These are phyloP conservation scores for Busseola fusca DNA, from an alignment of 2,888 invertebrate genomes.

Conservation along the genomic window DNA sequence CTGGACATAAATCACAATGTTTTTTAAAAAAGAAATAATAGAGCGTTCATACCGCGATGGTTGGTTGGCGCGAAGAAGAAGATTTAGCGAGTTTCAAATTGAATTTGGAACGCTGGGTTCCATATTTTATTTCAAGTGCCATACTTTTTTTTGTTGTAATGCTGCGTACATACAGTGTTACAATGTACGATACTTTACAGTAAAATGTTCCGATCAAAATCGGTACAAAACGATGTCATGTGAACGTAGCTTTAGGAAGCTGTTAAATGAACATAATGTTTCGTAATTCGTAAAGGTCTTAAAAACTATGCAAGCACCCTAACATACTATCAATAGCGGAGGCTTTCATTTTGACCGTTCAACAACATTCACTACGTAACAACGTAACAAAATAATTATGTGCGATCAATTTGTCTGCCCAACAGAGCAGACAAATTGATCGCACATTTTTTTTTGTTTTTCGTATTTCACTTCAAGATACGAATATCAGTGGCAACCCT, in stretches of 20 bases:
- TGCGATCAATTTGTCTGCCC: too few relatives aligned
- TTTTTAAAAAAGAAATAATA: constrained; percentile 83
- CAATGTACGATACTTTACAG: too few relatives aligned
- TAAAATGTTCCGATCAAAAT: neutral
- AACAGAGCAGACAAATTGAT: neutral
- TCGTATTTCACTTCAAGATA: too few relatives aligned
- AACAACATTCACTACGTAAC: too few relatives aligned
- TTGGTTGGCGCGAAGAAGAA: constrained; percentile 67
- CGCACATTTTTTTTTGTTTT: too few relatives aligned
- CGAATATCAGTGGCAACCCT: too few relatives aligned
- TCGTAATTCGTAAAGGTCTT: neutral
- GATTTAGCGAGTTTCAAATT: constrained; percentile 41
- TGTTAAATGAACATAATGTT: neutral
- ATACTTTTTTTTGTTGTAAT: neutral
- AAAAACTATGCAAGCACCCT: neutral
- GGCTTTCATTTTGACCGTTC: neutral
- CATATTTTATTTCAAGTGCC: constrained; percentile 8
- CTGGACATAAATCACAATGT: constrained; percentile 81
- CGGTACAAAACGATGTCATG: neutral
- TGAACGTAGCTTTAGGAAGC: too few relatives aligned
- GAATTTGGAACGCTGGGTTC: constrained; percentile 17
- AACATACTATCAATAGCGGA: neutral
- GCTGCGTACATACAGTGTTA: neutral
- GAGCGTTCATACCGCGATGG: constrained; percentile 71
- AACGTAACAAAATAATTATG: too few relatives aligned